phyloP scores from a whole-genome alignment of 2,888 invertebrate species.

The Gymnoscelis rufifasciata region DNA sequence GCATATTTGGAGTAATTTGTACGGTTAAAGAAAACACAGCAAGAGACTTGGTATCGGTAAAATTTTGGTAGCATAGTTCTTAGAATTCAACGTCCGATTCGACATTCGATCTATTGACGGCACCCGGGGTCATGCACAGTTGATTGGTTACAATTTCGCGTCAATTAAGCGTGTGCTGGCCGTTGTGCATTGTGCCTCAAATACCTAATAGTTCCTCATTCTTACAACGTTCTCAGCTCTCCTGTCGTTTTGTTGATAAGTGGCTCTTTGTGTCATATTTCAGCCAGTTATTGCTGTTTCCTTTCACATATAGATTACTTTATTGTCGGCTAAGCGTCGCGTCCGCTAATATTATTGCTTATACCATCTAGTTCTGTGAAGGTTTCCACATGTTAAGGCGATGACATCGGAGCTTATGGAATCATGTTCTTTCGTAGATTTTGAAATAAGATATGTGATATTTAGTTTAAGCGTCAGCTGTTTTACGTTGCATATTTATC shows the following conservation, averaged over 20 bases:
- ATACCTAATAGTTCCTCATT: constrained; percentile 73
- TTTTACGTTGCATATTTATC: too few relatives aligned
- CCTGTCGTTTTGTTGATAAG: constrained; percentile 28
- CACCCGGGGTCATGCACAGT: constrained; percentile 45
- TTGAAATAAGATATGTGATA: too few relatives aligned
- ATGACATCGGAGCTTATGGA: too few relatives aligned
- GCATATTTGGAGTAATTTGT: too few relatives aligned
- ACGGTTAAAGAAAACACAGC: too few relatives aligned
- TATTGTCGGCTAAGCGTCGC: background rate
- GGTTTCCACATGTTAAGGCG: too few relatives aligned
- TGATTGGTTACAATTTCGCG: constrained; percentile 74
- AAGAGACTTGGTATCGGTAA: too few relatives aligned
- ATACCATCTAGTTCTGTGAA: background rate
- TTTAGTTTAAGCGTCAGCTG: too few relatives aligned
- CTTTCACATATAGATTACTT: constrained; percentile 2
- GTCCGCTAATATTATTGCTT: background rate
- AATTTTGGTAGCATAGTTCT: constrained; percentile 10
- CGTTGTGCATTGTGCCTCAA: constrained; percentile 53
- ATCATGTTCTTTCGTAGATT: too few relatives aligned
- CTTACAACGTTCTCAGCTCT: constrained; percentile 36
- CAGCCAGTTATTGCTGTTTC: constrained; percentile 27
- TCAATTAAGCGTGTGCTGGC: constrained; percentile 57
- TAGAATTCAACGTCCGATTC: constrained; percentile 24
- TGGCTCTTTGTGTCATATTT: constrained; percentile 27
- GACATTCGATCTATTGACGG: constrained; percentile 43